phyloP scores from a whole-genome alignment of 2,113 vertebrate species.

The Engystomops pustulosus region DNA sequence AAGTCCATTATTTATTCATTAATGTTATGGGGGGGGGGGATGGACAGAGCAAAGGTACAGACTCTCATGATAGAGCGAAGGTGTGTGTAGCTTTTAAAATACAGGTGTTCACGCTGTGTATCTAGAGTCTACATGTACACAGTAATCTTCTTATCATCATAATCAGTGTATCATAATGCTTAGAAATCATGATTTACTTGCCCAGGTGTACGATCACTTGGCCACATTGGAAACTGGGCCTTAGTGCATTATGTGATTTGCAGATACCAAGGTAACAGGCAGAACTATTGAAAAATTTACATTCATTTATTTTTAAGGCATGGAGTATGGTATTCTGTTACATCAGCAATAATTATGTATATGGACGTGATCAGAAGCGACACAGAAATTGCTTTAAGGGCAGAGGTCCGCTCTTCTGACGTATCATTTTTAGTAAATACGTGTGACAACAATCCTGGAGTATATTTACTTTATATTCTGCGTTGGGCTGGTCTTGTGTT shows the following conservation, averaged over 20 bases:
- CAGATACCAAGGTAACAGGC: no score
- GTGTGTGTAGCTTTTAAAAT: neutral
- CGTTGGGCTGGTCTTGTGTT: neutral
- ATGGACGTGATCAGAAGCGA: neutral
- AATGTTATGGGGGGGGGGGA: neutral
- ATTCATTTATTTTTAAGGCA: neutral
- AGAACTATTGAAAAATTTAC: neutral
- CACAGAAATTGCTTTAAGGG: neutral
- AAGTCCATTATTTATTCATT: conserved; percentile 2
- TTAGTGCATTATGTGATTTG: no score
- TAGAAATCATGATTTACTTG: neutral
- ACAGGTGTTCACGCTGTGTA: no score
- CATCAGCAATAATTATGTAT: neutral
- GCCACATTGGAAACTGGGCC: neutral
- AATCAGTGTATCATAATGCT: neutral
- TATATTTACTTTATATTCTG: neutral
- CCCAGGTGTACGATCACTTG: neutral
- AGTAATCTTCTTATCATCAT: neutral
- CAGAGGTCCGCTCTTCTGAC: neutral
- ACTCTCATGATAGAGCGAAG: neutral
- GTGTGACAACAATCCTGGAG: neutral
- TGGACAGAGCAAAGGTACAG: neutral
- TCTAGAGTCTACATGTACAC: neutral
- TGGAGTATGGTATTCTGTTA: neutral
- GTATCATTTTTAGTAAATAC: neutral